Conservation (phyloP, 1,140 invertebrate genomes). For the Drosophila watanabei region DNA sequence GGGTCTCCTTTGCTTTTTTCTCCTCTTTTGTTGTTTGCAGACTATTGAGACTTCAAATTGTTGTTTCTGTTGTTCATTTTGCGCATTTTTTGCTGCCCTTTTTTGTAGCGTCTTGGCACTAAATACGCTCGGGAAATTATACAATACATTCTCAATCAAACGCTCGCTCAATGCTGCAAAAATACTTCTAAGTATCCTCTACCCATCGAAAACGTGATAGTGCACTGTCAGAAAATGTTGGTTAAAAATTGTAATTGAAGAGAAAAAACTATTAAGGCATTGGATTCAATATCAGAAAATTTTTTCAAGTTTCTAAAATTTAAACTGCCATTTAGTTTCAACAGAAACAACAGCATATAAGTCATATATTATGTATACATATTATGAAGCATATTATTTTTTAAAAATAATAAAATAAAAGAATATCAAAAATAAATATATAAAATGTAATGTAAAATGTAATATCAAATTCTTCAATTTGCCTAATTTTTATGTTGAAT, state of each 20-base stretch:
- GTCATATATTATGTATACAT: too few species aligned
- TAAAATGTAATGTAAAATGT: too few species aligned
- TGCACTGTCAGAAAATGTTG: background rate
- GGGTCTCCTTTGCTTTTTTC: conserved; percentile 24
- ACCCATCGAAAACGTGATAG: background rate
- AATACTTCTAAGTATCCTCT: conserved; percentile 70
- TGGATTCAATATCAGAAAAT: background rate
- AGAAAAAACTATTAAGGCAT: background rate
- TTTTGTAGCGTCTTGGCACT: conserved; percentile 69
- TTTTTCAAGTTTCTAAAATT: background rate
- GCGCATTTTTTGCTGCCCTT: conserved; percentile 12
- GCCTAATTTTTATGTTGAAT: too few species aligned
- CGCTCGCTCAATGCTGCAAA: conserved; percentile 75
- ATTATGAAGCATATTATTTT: too few species aligned
- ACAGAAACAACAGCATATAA: background rate
- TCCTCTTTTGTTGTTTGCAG: conserved; percentile 27
- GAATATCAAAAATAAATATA: too few species aligned
- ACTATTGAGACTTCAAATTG: conserved; percentile 23
- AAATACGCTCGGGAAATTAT: conserved; percentile 83
- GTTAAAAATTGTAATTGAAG: background rate
- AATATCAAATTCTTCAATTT: too few species aligned
- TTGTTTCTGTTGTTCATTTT: conserved; percentile 24
- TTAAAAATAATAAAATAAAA: too few species aligned
- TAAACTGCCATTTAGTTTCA: background rate
- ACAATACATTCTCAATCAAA: conserved; percentile 83